phyloP scores from a whole-genome alignment of 2,113 vertebrate genomes.

The Daphoenositta chrysoptera region DNA sequence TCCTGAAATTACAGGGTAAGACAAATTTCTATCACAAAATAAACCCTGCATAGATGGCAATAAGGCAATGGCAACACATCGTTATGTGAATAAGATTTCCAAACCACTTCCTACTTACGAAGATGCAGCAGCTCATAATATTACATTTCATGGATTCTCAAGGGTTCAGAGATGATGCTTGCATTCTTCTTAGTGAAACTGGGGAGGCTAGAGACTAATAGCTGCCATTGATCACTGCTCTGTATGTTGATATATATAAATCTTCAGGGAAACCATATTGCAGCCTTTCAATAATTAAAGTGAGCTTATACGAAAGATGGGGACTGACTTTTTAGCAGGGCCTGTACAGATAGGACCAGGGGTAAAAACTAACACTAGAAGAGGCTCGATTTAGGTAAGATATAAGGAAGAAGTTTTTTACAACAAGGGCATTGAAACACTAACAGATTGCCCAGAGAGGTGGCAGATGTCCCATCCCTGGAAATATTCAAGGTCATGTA shows the following conservation, averaged over 20 bases:
- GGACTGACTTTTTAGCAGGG: neutral
- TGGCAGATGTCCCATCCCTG: neutral
- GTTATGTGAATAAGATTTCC: neutral
- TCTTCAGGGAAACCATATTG: neutral
- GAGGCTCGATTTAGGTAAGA: rapidly evolving
- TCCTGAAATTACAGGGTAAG: neutral
- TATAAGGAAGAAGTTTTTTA: neutral
- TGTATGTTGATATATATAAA: neutral
- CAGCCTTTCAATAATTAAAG: neutral
- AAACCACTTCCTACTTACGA: neutral
- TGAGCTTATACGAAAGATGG: neutral
- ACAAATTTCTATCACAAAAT: neutral
- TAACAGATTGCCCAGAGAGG: neutral
- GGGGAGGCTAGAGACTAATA: neutral
- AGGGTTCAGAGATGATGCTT: neutral
- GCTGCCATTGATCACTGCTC: neutral
- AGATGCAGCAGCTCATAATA: neutral
- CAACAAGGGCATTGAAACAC: neutral
- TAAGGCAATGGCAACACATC: neutral
- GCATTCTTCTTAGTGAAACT: neutral
- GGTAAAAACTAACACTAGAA: neutral
- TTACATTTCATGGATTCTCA: neutral
- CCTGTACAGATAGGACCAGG: rapidly evolving
- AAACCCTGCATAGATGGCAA: neutral
- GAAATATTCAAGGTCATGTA: neutral